Percentiles rank a stretch among this genome's conserved stretches.
These are phyloP conservation scores for Lerista edwardsae DNA, from an alignment of 2,797 vertebrate genomes.

Conservation along the genomic window DNA sequence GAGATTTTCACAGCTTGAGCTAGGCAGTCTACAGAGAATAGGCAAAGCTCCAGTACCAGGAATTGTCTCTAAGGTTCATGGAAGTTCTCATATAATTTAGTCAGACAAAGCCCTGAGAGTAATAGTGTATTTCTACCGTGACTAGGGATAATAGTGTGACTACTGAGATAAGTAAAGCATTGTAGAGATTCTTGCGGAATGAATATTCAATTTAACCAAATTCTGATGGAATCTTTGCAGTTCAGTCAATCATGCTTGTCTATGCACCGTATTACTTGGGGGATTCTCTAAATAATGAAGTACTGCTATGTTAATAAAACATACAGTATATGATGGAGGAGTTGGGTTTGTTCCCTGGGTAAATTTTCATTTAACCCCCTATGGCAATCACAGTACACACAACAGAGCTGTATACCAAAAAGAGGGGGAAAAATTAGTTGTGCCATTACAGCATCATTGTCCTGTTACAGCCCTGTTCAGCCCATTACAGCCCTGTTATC, in stretches of 20 bases:
- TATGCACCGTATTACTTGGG: conserved; percentile 3
- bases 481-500: not conserved
- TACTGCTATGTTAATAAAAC: conserved; percentile 21
- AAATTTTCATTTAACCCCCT: conserved; percentile 14
- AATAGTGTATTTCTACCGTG: not conserved
- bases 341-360: not conserved
- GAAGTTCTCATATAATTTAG: conserved; percentile 24
- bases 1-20: not conserved
- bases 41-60: not conserved
- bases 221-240: conserved; percentile 33
- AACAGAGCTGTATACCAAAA: accelerated
- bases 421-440: not conserved
- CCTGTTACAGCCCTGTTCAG: too few species aligned
- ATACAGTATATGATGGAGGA: conserved; percentile 8
- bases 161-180: conserved; percentile 21
- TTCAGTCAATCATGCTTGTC: conserved; percentile 20
- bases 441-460: not conserved
- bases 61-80: not conserved
- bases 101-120: not conserved
- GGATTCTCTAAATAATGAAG: conserved; percentile 29
- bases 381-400: conserved; percentile 25
- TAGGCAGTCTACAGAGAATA: not conserved
- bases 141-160: conserved; percentile 7
- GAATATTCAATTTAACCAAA: conserved; percentile 20
- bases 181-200: conserved; percentile 6